These are phyloP conservation scores for Umimayanthus kanabou DNA, from an alignment of 92 coral and sea anemone genomes.

Conservation along the genomic window DNA sequence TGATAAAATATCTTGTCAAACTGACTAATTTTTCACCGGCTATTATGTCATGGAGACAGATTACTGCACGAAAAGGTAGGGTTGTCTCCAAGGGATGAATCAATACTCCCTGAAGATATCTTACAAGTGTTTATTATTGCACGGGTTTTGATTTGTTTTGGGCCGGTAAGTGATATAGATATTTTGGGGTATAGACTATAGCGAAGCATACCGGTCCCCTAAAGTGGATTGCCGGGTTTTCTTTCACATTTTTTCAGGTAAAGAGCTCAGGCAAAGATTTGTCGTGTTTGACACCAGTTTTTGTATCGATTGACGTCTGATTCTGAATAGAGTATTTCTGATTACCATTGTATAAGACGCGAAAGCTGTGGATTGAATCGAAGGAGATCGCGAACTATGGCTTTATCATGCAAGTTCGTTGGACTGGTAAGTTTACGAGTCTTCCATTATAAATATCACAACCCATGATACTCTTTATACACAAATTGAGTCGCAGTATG, in stretches of 20 bases:
- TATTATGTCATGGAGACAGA: not conserved
- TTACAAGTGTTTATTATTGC: not conserved
- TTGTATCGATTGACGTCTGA: not conserved
- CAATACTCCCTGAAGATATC: not conserved
- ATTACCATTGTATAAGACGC: not conserved
- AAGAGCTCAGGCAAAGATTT: not conserved
- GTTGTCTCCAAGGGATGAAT: not conserved
- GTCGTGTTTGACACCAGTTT: not conserved
- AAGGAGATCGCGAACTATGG: conserved; percentile 2
- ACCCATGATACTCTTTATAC: not conserved
- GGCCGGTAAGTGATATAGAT: not conserved
- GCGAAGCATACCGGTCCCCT: not conserved
- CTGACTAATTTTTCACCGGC: not conserved
- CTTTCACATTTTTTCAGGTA: not conserved
- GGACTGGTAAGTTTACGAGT: conserved; percentile 29
- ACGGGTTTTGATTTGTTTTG: not conserved
- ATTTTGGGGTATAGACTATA: not conserved
- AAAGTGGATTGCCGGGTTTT: not conserved
- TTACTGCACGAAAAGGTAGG: not conserved
- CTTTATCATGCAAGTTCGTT: conserved; percentile 42
- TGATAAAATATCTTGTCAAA: not conserved
- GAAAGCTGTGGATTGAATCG: not conserved
- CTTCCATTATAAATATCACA: not conserved
- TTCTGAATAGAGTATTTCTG: not conserved
- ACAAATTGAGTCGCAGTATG: not conserved